These are phyloP conservation scores for Sarcophaga subvicina DNA, from an alignment of 2,888 invertebrate species.

Conservation along the genomic window DNA sequence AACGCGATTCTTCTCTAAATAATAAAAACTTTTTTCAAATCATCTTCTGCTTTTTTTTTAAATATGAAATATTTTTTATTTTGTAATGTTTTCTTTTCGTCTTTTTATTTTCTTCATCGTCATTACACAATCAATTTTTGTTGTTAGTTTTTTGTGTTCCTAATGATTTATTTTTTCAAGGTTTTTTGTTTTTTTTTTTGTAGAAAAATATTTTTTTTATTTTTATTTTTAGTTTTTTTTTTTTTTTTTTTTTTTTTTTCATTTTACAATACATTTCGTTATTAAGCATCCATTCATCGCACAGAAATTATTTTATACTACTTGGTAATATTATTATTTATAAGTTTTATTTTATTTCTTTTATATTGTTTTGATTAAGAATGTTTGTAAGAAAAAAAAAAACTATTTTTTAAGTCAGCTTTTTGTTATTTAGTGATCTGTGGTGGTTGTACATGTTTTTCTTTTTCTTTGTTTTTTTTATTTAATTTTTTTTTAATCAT, in stretches of 20 bases:
- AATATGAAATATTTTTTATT: background rate
- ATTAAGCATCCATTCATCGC: conserved; percentile 15
- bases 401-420: background rate
- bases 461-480: background rate
- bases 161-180: conserved; percentile 11
- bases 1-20: background rate
- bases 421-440: background rate
- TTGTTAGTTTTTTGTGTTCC: background rate
- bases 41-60: background rate
- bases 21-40: background rate
- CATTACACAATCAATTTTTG: conserved; percentile 37
- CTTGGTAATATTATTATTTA: background rate
- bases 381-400: conserved; percentile 6
- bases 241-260: conserved; percentile 35
- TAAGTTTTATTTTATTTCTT: conserved; percentile 5
- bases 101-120: conserved; percentile 39
- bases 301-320: background rate
- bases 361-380: background rate
- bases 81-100: conserved; percentile 18
- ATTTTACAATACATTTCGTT: conserved; percentile 31
- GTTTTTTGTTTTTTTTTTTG: conserved; percentile 16
- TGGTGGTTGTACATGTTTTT: conserved; percentile 9
- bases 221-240: conserved; percentile 47
- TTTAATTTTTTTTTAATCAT: conserved; percentile 35
- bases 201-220: conserved; percentile 3